These are phyloP conservation scores for human DNA, from an alignment of 2,113 vertebrate genomes.

Conservation along the genomic window GRCh38 chr2:177936001-177936500, in stretches of 20 bases:
- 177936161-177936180: not conserved
- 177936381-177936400: slow-evolving; percentile 33
- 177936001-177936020: slow-evolving; percentile 2
- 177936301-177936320: slow-evolving; percentile 64
- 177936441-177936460: not conserved
- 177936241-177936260: not conserved
- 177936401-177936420: not conserved
- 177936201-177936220: not conserved
- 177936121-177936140: not conserved
- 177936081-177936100: not conserved
- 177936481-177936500: not conserved
- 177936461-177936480: not conserved
- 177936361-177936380: slow-evolving; percentile 34
- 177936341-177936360: slow-evolving; percentile 48
- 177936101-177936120: not conserved
- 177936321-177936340: slow-evolving; percentile 51
- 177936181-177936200: not conserved
- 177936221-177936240: not conserved
- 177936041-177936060: not conserved
- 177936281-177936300: slow-evolving; percentile 42
- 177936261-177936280: slow-evolving; percentile 52
- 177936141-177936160: not conserved
- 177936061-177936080: not conserved
- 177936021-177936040: not conserved
- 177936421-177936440: not conserved